These are phyloP conservation scores for Drosophila arizonae DNA, from an alignment of 1,140 invertebrate species.

Conservation along the genomic window DNA sequence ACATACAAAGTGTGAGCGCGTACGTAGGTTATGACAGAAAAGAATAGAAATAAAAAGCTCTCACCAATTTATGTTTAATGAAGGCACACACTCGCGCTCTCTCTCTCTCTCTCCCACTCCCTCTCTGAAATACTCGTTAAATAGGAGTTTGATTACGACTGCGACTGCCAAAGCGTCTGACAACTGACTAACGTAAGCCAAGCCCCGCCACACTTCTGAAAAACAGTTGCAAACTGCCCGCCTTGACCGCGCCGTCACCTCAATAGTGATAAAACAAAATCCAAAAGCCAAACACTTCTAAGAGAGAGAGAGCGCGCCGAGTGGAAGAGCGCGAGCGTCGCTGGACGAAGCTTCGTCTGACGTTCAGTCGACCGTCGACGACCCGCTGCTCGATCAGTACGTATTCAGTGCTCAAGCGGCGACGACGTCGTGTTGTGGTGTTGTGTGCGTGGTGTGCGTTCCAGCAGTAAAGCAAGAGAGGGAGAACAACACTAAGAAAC, in stretches of 20 bases:
- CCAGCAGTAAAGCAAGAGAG: constrained; percentile 44
- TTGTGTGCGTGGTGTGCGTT: constrained; percentile 44
- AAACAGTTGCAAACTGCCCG: constrained; percentile 52
- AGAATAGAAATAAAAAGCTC: constrained; percentile 51
- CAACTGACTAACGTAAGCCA: constrained; percentile 61
- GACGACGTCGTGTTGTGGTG: constrained; percentile 37
- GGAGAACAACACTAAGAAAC: constrained; percentile 28
- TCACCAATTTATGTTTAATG: constrained; percentile 59
- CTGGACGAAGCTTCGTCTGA: constrained; percentile 26
- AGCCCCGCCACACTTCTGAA: constrained; percentile 46
- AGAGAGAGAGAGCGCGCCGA: neutral
- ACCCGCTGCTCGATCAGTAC: constrained; percentile 60
- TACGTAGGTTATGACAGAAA: constrained; percentile 50
- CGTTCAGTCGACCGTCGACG: constrained; percentile 2
- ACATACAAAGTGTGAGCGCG: constrained; percentile 35
- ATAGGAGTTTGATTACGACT: constrained; percentile 5
- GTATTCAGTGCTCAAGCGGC: constrained; percentile 62
- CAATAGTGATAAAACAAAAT: constrained; percentile 50
- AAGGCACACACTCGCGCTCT: constrained; percentile 6
- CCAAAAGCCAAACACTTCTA: constrained; percentile 31
- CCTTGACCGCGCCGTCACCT: constrained; percentile 52
- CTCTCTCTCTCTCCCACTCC: neutral
- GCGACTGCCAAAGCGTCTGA: constrained; percentile 34
- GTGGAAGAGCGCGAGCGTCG: neutral
- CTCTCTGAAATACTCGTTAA: constrained; percentile 13